These are phyloP conservation scores for Cybosia mesomella DNA, from an alignment of 2,888 invertebrate genomes.

Conservation along the genomic window DNA sequence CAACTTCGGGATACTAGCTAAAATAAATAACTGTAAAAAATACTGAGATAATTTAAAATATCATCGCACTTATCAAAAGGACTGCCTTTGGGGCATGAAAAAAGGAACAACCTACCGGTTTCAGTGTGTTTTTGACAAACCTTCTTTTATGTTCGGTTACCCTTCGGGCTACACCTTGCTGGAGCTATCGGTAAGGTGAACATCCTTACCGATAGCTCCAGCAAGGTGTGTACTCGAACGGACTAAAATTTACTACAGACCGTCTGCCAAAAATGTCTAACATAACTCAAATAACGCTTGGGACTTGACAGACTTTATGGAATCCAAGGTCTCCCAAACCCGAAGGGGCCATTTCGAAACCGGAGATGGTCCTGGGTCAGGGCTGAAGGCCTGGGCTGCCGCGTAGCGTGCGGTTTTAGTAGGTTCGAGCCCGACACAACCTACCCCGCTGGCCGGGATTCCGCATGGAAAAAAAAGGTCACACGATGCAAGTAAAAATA, in stretches of 20 bases:
- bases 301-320: no score
- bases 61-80: background rate
- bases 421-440: no score
- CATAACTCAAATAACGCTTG: no score
- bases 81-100: background rate
- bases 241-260: background rate
- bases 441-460: no score
- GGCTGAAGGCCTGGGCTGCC: no score
- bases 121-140: background rate
- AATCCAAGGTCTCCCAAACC: no score
- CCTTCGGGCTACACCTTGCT: background rate
- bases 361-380: no score
- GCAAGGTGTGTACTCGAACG: background rate
- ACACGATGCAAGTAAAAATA: background rate
- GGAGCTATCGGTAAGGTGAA: background rate
- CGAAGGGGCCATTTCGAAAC: no score
- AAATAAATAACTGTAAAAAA: background rate
- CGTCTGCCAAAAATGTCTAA: background rate
- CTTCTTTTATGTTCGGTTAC: background rate
- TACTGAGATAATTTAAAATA: background rate
- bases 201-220: no score
- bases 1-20: no score
- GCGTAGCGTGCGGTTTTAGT: no score
- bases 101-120: background rate
- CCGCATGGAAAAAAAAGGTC: no score